Evolutionary conservation across 2,797 vertebrate species (phyloP), one percentile per base, ranked within the genome.

Genomic region (Pitangus sulphuratus): DNA sequence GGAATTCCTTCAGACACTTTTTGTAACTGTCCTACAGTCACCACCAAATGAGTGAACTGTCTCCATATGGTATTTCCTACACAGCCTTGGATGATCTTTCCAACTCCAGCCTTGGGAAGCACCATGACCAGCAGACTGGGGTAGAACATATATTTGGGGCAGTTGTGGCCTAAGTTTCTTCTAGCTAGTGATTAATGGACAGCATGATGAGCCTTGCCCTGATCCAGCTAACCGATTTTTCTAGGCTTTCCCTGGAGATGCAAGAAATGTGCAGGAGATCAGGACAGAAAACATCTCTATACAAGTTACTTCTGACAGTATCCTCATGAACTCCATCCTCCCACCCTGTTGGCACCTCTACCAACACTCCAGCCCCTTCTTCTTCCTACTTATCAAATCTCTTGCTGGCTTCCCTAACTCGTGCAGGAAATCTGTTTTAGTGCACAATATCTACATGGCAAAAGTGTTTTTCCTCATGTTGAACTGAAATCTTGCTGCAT

Each of bases 331-430:
- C 8, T 35, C 26, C 58, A 42, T 68, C 24, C 11, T 82, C 45
- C 18, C 30, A 50, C 21, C 8, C 16, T 69, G 33, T 2, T 61
- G n/a, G 14, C 30, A 45, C 5, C 33, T 68, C 16, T 0, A 0
- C 20, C 31, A 75, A 40, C 11, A 47, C 11, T 60, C 19, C 12
- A 33, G 18, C 6, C 8, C 21, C 19, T 68, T 69, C 61, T 50
- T 26, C 30, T 87, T 91, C 44, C 64, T 80, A 3, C 31, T 74
- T 60, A 51, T 8, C 42, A 47, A 70, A 56, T 7, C 8, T 62
- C 26, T 74, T 84, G 21, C 24, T 40, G 30, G 14, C 26, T 81
- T 10, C 19, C 11, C 3, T 48, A 68, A 42, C 6, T 35, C 39
- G 37, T 24, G 8, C 40, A 45, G 30, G 12, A 33, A 37, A 39